Evolutionary conservation across 2,888 invertebrate genomes (phyloP).

Genomic region (Ceratothoa steindachneri): DNA sequence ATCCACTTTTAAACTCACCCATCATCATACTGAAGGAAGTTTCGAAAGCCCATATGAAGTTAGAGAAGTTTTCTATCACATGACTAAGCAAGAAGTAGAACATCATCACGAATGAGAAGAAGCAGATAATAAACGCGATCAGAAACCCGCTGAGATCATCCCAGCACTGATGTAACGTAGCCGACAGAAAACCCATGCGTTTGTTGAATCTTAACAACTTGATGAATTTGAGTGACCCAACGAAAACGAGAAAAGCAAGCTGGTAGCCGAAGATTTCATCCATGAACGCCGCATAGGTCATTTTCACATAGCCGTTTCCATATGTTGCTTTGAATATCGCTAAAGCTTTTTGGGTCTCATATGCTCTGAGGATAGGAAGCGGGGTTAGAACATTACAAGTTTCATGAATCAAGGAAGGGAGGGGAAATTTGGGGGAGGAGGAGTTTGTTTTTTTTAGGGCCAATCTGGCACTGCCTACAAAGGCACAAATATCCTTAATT

Average conservation of each 20-base stretch:
- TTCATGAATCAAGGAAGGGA: too few relatives aligned
- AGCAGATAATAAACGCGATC: constrained; percentile 55
- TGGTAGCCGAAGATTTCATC: constrained; percentile 56
- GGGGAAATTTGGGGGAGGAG: too few relatives aligned
- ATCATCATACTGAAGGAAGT: constrained; percentile 55
- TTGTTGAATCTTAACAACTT: constrained; percentile 54
- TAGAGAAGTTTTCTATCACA: constrained; percentile 50
- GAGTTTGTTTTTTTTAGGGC: too few relatives aligned
- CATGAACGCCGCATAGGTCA: constrained; percentile 55
- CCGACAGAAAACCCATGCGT: constrained; percentile 49
- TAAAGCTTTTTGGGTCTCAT: constrained; percentile 17
- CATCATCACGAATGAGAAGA: constrained; percentile 53
- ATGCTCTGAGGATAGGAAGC: constrained; percentile 4
- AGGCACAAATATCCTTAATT: too few relatives aligned
- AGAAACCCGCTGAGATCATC: constrained; percentile 51
- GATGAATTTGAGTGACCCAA: constrained; percentile 57
- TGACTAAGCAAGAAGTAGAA: constrained; percentile 51
- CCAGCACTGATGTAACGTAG: constrained; percentile 50
- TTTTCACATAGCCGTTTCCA: constrained; percentile 48
- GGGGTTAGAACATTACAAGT: too few relatives aligned
- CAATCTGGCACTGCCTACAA: too few relatives aligned
- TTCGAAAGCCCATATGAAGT: constrained; percentile 53
- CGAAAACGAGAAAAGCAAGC: constrained; percentile 56
- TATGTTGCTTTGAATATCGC: constrained; percentile 22
- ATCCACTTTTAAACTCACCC: too few relatives aligned